Base-by-base conservation (phyloP, 2,888 invertebrate species). In the Cosmorhoe ocellata region DNA sequence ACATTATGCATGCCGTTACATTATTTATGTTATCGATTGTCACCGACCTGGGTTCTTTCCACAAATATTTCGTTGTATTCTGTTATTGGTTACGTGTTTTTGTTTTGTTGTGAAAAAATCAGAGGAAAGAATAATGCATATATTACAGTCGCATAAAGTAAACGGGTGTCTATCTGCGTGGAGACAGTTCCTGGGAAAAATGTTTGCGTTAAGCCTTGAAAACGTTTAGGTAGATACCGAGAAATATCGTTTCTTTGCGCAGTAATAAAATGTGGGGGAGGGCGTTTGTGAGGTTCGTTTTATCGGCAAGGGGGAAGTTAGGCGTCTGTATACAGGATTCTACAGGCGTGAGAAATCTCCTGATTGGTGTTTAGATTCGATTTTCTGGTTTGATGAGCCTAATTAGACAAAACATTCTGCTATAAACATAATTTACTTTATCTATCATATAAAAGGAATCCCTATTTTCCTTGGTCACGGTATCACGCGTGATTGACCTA, bases 1-100 rank as follows among this genome's bases (percentile, higher is more conserved):
- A 63, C 65, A 77, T 79, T 68, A 77, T 76, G 76, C 73, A 80
- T 73, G 59, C 61, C 53, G 59, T 56, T 77, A 64, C 71, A 76
- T 75, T 77, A 77, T 78, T 76, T 71, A 75, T 71, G 61, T 53
- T 59, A 69, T 74, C 68, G 22, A 38, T 24, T 7, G 26, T 9
- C 36, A 52, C 52, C 50, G 54, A 58, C 52, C 44, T 39, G 38
- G 45, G 36, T 52, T 24, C 7, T 51, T 36, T 46, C 36, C 55
- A 27, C 45, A 57, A 59, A 56, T 62, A 62, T 66, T 67, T 64
- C 45, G 65, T 59, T 52, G 59, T 51, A 51, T 59, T 64, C 60
- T 67, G 63, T 64, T 64, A 61, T 56, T 36, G 56, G 58, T 59
- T 57, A 45, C 42, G 54, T 54, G 55, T 58, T 18, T 58, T 49